A percentile compares a stretch with the other conserved stretches of the same genome.
Evolutionary conservation across 2,888 invertebrate species (phyloP).

Genomic region (Panopea generosa): DNA sequence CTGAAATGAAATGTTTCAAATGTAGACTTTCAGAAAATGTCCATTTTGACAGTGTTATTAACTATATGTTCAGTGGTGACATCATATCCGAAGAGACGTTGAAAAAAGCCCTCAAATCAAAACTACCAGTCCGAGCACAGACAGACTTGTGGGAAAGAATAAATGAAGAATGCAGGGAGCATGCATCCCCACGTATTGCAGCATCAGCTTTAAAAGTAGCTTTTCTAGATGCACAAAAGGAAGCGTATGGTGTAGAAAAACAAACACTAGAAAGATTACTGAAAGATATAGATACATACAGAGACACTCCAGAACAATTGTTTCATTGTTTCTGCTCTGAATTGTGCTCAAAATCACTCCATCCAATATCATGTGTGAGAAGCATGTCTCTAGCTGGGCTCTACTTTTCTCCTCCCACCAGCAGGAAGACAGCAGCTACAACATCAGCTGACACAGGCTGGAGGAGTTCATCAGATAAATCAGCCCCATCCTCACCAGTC

Average conservation of each 20-base stretch:
- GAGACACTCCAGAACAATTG: slow-evolving; percentile 1
- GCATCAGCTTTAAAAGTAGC: slow-evolving; percentile 31
- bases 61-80: slow-evolving; percentile 41
- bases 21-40: slow-evolving; percentile 22
- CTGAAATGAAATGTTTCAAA: slow-evolving; percentile 38
- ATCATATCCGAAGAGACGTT: slow-evolving; percentile 28
- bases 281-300: slow-evolving; percentile 3
- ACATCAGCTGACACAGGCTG: too few relatives aligned
- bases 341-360: slow-evolving; percentile 37
- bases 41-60: slow-evolving; percentile 15
- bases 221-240: not conserved
- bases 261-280: slow-evolving; percentile 4
- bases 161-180: slow-evolving; percentile 14
- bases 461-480: too few relatives aligned
- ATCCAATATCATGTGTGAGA: slow-evolving; percentile 43
- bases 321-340: slow-evolving; percentile 36
- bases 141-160: slow-evolving; percentile 30
- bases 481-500: too few relatives aligned
- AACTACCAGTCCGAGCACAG: slow-evolving; percentile 29
- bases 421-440: too few relatives aligned
- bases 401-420: slow-evolving; percentile 7
- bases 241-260: not conserved
- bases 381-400: slow-evolving; percentile 22
- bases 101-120: slow-evolving; percentile 8
- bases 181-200: not conserved